Evolutionary conservation across 2,113 vertebrate genomes (phyloP).

Genomic region (Formicarius rufipectus): DNA sequence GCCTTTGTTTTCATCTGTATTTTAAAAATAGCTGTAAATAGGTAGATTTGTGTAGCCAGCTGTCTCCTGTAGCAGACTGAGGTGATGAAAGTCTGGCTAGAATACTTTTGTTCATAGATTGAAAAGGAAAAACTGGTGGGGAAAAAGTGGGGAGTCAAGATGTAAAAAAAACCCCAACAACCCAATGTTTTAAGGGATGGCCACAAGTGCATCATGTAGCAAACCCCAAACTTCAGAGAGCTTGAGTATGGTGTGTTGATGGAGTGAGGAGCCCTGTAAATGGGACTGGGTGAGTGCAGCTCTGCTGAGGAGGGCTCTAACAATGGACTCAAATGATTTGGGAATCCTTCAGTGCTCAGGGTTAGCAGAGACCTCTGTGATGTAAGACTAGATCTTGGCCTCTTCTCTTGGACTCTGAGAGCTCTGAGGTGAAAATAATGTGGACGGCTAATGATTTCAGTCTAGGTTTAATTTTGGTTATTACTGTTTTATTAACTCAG

Average conservation of each 20-base stretch:
- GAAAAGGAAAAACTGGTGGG: background rate
- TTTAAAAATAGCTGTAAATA: background rate
- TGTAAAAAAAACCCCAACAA: background rate
- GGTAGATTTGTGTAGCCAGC: background rate
- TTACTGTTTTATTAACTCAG: background rate
- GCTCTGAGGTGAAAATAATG: background rate
- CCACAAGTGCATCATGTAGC: background rate
- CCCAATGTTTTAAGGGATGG: background rate
- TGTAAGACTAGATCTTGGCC: background rate
- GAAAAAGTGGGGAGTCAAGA: background rate
- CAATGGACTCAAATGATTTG: accelerated
- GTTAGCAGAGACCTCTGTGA: background rate
- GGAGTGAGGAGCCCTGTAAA: accelerated
- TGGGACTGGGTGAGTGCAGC: accelerated
- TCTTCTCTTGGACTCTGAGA: background rate
- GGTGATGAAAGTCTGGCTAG: background rate
- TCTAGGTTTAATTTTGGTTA: background rate
- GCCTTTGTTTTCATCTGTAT: background rate
- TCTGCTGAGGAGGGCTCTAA: background rate
- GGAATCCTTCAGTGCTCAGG: background rate
- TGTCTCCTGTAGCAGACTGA: background rate
- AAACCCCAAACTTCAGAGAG: background rate
- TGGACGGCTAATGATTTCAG: background rate
- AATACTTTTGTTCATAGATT: background rate
- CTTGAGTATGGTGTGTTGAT: too few relatives aligned